Base-by-base conservation (phyloP, 2,888 invertebrate species). In the Caenorhabditis wallacei region DNA sequence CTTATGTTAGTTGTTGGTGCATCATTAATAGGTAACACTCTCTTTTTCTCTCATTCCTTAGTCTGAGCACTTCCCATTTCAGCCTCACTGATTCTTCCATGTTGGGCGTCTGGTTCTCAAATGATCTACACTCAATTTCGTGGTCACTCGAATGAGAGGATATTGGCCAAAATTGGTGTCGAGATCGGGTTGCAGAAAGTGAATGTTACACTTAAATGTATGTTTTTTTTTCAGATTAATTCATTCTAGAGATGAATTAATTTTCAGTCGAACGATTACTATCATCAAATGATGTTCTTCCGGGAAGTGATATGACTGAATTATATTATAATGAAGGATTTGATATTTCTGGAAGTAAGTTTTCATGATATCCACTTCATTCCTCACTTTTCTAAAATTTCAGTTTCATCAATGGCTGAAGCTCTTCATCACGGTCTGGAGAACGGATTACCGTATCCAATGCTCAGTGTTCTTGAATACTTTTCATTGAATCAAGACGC, bases 401-500 rank as follows among this genome's bases (percentile, higher is more conserved):
- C 66, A 86, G 89, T 90, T n/a, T 84, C 84, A 16, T 86, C 90
- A 10, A 90, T 90, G 90, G 81, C 83, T 0, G 84, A 84, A 48
- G 90, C 89, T 8, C 79, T 90, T 16, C 81, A 75, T 18, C 75
- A 78, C 16, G 90, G 90, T n/a, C 89, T 85, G 56, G 54, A 78
- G 11, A 86, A 89, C 57, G 91, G 91, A 22, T 85, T 89, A 24
- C 90, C 91, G 48, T 90, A 89, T 81, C 91, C 91, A 8, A 87
- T 90, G 85, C 84, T 90, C 8, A 85, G 85, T 37, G 89, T 90
- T 16, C 82, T 90, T 8, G 90, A 90, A 61, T 87, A 88, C 76
- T 88, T 88, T 61, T 88, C 86, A 22, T 72, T 88, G 46, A 87
- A 88, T 79, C 88, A 90, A 71, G 89, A 89, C 63, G 85, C 89